A percentile compares a stretch with the other conserved stretches of the same genome.
phyloP scores from a whole-genome alignment of 2,888 invertebrate genomes.

The Xylocampa areola region DNA sequence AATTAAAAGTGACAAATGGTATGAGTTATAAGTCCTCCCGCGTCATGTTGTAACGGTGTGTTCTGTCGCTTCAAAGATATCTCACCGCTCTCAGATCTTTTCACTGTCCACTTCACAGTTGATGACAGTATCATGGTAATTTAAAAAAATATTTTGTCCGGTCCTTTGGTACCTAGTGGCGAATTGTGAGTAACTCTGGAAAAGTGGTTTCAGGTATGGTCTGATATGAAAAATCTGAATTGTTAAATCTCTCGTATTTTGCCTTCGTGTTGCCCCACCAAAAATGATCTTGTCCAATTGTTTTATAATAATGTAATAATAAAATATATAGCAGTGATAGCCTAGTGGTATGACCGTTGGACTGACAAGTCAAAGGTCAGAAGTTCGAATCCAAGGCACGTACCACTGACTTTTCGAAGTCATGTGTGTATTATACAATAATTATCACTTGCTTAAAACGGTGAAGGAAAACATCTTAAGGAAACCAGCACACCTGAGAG shows the following conservation, averaged over 20 bases:
- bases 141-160: constrained; percentile 47
- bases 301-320: no score
- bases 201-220: neutral
- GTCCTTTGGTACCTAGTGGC: constrained; percentile 7
- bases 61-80: constrained; percentile 70
- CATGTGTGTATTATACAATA: no score
- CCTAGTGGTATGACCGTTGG: no score
- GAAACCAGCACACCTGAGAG: no score
- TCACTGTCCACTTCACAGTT: constrained; percentile 66
- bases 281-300: no score
- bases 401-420: no score
- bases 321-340: no score
- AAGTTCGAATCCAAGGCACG: no score
- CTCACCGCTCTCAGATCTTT: constrained; percentile 75
- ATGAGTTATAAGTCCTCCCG: constrained; percentile 73
- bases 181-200: constrained; percentile 2
- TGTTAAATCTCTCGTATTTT: neutral
- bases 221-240: constrained; percentile 2
- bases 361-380: no score
- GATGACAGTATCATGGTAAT: constrained; percentile 58
- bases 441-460: no score
- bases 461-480: no score
- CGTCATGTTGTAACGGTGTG: constrained; percentile 73
- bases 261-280: no score
- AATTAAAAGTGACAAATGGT: constrained; percentile 90